A percentile compares a stretch with the other conserved stretches of the same genome.
These are phyloP conservation scores for Picathartes gymnocephalus DNA, from an alignment of 2,113 vertebrate genomes.

Conservation along the genomic window DNA sequence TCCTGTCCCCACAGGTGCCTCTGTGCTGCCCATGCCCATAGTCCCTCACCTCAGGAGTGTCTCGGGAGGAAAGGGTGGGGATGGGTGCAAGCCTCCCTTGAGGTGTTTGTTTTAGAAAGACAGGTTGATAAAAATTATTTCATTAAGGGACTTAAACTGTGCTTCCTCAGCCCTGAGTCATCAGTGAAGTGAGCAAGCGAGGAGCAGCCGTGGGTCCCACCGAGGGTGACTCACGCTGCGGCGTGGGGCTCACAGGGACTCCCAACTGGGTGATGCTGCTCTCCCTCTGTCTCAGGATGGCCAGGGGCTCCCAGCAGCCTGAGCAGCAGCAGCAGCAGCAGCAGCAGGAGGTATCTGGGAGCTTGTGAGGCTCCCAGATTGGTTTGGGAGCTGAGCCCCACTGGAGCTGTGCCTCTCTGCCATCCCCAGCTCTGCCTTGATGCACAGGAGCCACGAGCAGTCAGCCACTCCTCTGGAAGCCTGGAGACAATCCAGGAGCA, in stretches of 20 bases:
- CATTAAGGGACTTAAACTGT: slow-evolving; percentile 40
- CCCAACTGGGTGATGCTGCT: not conserved
- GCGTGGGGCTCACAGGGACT: not conserved
- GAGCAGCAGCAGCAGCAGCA: not conserved
- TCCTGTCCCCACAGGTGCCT: not conserved
- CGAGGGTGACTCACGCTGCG: not conserved
- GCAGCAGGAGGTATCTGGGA: not conserved
- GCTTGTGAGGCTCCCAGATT: not conserved
- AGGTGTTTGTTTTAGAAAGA: slow-evolving; percentile 20
- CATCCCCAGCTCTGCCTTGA: not conserved
- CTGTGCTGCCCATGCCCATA: rapidly evolving
- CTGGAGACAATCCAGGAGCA: not conserved
- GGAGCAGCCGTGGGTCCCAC: not conserved
- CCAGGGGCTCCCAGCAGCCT: not conserved
- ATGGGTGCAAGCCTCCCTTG: not conserved
- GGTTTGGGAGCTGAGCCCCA: not conserved
- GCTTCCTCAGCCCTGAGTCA: slow-evolving; percentile 59
- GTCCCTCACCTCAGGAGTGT: rapidly evolving
- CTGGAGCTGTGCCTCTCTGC: not conserved
- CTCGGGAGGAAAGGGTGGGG: not conserved
- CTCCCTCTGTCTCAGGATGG: not conserved
- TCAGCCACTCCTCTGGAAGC: not conserved
- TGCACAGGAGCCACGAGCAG: not conserved
- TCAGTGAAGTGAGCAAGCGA: slow-evolving; percentile 28
- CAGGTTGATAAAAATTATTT: slow-evolving; percentile 34